These are phyloP conservation scores for Phylloscopus trochilus DNA, from an alignment of 2,113 vertebrate species.

Conservation along the genomic window DNA sequence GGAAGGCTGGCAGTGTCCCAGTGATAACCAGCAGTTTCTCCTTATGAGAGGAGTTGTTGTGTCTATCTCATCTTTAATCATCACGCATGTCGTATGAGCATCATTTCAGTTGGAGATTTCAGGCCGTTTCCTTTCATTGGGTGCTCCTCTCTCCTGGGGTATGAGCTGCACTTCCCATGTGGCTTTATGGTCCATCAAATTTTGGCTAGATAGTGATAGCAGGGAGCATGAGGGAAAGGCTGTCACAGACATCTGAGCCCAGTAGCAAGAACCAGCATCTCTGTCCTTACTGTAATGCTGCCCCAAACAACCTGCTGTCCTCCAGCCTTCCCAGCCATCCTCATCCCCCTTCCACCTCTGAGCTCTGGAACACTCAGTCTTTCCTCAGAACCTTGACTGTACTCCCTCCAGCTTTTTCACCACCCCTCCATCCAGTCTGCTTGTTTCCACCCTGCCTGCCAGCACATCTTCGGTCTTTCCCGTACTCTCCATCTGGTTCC, in stretches of 20 bases:
- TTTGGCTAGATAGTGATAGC: neutral
- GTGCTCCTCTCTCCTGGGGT: neutral
- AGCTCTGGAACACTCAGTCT: neutral
- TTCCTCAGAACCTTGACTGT: neutral
- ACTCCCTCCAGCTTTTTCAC: constrained; percentile 9
- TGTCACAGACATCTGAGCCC: neutral
- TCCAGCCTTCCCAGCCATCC: neutral
- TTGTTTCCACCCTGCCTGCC: constrained; percentile 31
- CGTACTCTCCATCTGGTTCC: constrained; percentile 5
- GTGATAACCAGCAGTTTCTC: neutral
- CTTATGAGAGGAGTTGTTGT: neutral
- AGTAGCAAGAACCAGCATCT: neutral
- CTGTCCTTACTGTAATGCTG: neutral
- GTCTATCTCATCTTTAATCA: neutral
- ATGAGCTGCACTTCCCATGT: neutral
- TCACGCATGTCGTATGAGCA: rapidly evolving
- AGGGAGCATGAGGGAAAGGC: neutral
- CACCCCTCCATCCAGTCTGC: constrained; percentile 2
- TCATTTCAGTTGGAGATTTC: neutral
- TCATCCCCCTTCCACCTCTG: neutral
- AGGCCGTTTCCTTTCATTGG: rapidly evolving
- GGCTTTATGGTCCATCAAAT: neutral
- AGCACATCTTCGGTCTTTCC: constrained; percentile 30
- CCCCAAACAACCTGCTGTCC: neutral
- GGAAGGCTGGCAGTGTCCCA: neutral